A percentile compares a stretch with the other conserved stretches of the same genome.
Conservation (phyloP, 2,797 vertebrate species). For the Trematomus bernacchii region DNA sequence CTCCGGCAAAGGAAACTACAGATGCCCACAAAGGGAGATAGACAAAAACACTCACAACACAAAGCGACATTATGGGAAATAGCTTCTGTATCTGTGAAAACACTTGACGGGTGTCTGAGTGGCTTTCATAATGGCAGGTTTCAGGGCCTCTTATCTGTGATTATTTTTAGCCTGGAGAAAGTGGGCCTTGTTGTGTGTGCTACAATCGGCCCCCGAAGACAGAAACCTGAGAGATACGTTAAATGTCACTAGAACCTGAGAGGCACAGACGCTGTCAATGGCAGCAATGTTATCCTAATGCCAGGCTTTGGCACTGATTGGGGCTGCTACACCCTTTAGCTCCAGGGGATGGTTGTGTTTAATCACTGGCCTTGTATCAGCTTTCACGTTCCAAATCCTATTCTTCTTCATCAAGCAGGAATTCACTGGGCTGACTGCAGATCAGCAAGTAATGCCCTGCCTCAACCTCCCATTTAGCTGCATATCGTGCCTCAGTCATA, state of each 20-base stretch:
- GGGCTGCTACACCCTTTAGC: conserved; percentile 32
- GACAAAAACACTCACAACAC: conserved; percentile 39
- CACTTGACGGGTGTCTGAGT: conserved; percentile 65
- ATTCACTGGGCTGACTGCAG: conserved; percentile 44
- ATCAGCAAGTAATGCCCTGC: conserved; percentile 47
- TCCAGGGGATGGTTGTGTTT: conserved; percentile 36
- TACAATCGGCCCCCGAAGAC: conserved; percentile 52
- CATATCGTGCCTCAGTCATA: conserved; percentile 56
- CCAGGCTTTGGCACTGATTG: conserved; percentile 67
- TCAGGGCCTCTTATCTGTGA: conserved; percentile 69
- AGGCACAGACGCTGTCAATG: conserved; percentile 69
- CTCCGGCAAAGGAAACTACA: conserved; percentile 26
- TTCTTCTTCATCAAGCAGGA: conserved; percentile 46
- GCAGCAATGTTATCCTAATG: conserved; percentile 72
- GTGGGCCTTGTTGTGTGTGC: conserved; percentile 64
- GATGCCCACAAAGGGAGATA: conserved; percentile 27
- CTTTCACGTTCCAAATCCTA: conserved; percentile 44
- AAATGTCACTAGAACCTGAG: conserved; percentile 79
- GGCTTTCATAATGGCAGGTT: conserved; percentile 66
- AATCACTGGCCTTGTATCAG: conserved; percentile 49
- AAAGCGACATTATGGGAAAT: conserved; percentile 48
- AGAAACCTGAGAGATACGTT: conserved; percentile 77
- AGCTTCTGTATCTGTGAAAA: conserved; percentile 64
- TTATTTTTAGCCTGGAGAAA: conserved; percentile 73
- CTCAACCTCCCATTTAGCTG: conserved; percentile 42